A percentile compares a stretch with the other conserved stretches of the same genome.
Evolutionary conservation across 1,140 invertebrate species (phyloP).

Genomic region (Antheraea mylitta): DNA sequence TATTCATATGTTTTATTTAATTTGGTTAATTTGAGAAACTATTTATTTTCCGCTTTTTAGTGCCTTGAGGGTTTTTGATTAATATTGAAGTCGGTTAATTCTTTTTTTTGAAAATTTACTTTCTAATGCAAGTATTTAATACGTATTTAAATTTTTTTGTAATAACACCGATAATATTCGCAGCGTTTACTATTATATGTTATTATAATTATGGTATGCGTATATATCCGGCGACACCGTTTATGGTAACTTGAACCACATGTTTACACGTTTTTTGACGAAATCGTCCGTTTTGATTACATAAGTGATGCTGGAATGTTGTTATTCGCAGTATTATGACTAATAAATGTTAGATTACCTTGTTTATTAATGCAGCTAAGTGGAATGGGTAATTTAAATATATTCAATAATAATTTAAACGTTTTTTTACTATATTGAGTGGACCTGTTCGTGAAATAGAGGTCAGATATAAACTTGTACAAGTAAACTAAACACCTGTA

Average conservation of each 20-base stretch:
- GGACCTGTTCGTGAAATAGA: constrained; percentile 2
- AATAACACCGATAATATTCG: too few species aligned
- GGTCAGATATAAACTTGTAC: constrained; percentile 5
- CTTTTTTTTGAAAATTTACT: too few species aligned
- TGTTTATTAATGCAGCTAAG: constrained; percentile 7
- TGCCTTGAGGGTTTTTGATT: too few species aligned
- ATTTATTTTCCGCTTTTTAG: too few species aligned
- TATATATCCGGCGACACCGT: constrained; percentile 42
- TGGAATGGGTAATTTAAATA: constrained; percentile 1
- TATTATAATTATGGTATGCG: constrained; percentile 30
- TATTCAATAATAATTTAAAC: constrained; percentile 6
- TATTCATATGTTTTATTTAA: too few species aligned
- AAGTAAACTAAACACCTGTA: not conserved
- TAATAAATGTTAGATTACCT: constrained; percentile 21
- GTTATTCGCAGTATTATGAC: constrained; percentile 25
- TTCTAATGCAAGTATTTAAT: too few species aligned
- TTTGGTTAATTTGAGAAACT: too few species aligned
- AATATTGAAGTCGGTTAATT: too few species aligned
- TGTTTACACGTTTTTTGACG: constrained; percentile 28
- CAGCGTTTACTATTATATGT: too few species aligned
- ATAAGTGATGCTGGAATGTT: constrained; percentile 20
- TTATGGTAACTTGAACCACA: constrained; percentile 18
- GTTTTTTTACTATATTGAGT: constrained; percentile 3
- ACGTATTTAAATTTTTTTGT: too few species aligned
- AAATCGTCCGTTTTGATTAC: constrained; percentile 22